These are phyloP conservation scores for Zoanthus gigantus DNA, from an alignment of 92 coral and sea anemone species.

Conservation along the genomic window DNA sequence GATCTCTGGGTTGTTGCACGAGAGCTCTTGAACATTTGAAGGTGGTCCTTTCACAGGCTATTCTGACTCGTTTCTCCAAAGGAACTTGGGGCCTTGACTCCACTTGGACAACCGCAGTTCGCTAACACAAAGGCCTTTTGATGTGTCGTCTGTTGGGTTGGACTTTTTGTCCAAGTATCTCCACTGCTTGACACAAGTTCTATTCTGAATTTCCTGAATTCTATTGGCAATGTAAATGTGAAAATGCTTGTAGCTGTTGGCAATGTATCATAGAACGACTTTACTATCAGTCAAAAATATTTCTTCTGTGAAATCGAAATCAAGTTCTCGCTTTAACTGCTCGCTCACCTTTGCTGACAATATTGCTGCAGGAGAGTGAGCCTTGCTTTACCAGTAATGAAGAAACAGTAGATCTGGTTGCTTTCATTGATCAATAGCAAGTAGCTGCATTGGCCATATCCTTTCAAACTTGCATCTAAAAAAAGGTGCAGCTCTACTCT, in stretches of 20 bases:
- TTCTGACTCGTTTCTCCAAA: neutral
- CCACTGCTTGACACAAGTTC: conserved; percentile 15
- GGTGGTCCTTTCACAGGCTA: neutral
- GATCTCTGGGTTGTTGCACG: conserved; percentile 16
- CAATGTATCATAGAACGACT: conserved; percentile 33
- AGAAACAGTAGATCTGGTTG: conserved; percentile 9
- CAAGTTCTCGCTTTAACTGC: neutral
- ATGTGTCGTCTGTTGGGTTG: neutral
- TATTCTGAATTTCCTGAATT: conserved; percentile 9
- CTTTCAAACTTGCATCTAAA: too few relatives aligned
- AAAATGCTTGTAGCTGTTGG: conserved; percentile 1
- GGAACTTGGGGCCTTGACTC: conserved; percentile 36
- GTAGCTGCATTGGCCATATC: neutral
- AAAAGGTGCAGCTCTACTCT: too few relatives aligned
- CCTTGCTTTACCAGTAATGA: conserved; percentile 31
- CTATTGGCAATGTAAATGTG: conserved; percentile 36
- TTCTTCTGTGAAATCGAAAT: neutral
- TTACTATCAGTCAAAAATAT: conserved; percentile 32
- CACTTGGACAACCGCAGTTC: neutral
- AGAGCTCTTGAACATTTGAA: neutral
- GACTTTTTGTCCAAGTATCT: conserved; percentile 17
- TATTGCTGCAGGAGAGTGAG: conserved; percentile 31
- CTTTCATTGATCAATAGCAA: neutral
- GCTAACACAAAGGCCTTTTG: conserved; percentile 3
- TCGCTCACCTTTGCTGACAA: conserved; percentile 21